phyloP scores from a whole-genome alignment of 2,797 vertebrate species.

The Melanotaenia maccullochi region DNA sequence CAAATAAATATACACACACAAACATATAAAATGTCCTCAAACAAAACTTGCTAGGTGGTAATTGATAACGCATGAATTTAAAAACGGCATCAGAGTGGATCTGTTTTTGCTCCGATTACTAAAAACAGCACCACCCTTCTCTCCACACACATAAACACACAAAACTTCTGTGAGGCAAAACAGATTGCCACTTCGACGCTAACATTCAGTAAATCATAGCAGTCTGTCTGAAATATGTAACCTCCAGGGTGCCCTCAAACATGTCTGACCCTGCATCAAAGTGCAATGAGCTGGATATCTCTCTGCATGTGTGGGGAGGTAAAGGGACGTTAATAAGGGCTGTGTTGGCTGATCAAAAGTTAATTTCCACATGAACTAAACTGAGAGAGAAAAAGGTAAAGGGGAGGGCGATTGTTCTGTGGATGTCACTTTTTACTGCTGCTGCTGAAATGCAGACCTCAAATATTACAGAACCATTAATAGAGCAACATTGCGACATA shows the following conservation, averaged over 20 bases:
- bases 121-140: not conserved
- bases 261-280: conserved; percentile 79
- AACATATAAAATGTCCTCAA: not conserved
- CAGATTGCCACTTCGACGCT: conserved; percentile 40
- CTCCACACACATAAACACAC: conserved; percentile 9
- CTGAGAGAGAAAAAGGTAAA: not conserved
- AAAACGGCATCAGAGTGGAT: not conserved
- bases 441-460: conserved; percentile 21
- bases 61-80: not conserved
- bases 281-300: conserved; percentile 3
- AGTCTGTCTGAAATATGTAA: conserved; percentile 80
- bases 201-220: conserved; percentile 46
- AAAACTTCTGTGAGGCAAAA: conserved; percentile 33
- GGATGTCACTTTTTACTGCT: conserved; percentile 28
- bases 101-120: conserved; percentile 16
- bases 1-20: not conserved
- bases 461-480: conserved; percentile 25
- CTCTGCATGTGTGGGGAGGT: not conserved
- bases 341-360: not conserved
- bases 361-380: not conserved
- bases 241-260: conserved; percentile 84
- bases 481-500: not conserved
- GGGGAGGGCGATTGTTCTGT: not conserved
- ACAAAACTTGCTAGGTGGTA: conserved; percentile 5
- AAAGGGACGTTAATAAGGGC: conserved; percentile 9